Evolutionary conservation across 1,140 invertebrate genomes (phyloP), one percentile per base, ranked within the genome.

Genomic region (Dendrolimus kikuchii): DNA sequence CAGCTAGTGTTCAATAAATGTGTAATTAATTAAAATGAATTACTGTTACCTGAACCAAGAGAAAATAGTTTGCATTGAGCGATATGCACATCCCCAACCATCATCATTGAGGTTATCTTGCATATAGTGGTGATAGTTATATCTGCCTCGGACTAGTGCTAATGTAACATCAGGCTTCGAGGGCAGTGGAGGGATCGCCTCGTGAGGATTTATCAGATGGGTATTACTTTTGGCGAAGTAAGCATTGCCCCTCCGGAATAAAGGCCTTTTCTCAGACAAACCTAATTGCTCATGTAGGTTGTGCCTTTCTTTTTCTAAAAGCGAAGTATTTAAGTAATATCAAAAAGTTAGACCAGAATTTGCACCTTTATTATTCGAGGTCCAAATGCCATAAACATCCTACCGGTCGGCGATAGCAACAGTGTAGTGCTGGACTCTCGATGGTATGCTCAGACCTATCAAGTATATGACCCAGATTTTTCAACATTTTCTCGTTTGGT

Each of bases 41-140:
- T 6, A 42, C 7, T 52, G 64, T 74, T 85, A 92, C 91, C 90
- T 91, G 63, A 97, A 99, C 99, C 99, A 99, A 0, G 98, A 99
- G 60, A 95, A 92, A 55, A 99, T 91, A 0, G 98, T 99, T 88
- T 99, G 99, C 57, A 99, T 88, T 5, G 98, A 99, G 57, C 99
- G 90, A 74, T 99, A 99, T 2, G 99, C 98, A 90, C 99, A 99
- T 8, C 99, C 99, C 99, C 99, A 99, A 38, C 97, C 98, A 83
- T 95, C 93, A 76, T 99, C 99, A 84, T 99, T 94, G 74, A 98
- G 93, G 64, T 92, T 89, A 75, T 99, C 93, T 88, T 99, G 98
- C 92, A 97, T 95, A 73, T 99, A 99, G 82, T 99, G 98, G 83
- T 98, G 93, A 88, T 99, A 99, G 2, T 91, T 89, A 81, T 99